Evolutionary conservation across 2,113 vertebrate genomes (phyloP), one percentile per base, ranked within the genome.

Genomic region (Engystomops pustulosus): DNA sequence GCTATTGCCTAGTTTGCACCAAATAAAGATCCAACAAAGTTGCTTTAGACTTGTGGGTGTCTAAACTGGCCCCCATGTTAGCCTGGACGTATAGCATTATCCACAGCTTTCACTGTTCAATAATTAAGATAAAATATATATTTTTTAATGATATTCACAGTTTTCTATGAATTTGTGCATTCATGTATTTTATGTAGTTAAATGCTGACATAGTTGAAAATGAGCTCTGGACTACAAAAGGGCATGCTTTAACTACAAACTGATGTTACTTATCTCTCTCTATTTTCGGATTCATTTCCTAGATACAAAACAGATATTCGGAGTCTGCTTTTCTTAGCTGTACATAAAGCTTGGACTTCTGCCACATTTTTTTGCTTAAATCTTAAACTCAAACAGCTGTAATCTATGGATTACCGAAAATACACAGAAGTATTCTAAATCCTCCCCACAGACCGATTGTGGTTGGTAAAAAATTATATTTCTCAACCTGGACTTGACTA

Each of bases 331-430:
- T 74, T 60, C 75, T 78, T 53, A 60, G n/a, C 51, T 11, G 51
- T 23, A 23, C n/a, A 27, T 58, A 78, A 60, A 41, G 32, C 17
- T 78, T 78, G 75, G 75, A 58, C 27, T 60, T 32, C 75, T 60
- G 51, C 75, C 75, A 78, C 34, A 25, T 78, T 78, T 58, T 77
- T 72, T 60, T 75, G 15, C 75, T 78, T 60, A 58, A 78, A 60
- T 78, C 75, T 25, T 36, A 78, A 77, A 78, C 27, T 58, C 75
- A 78, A 78, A 78, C 51, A 78, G 34, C 75, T 78, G 75, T 78
- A 78, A 78, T 78, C 75, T 78, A 78, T 60, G 51, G 75, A 78
- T 78, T 78, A 78, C 75, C 15, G 12, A 78, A 58, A 78, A 78
- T 78, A 60, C 75, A 58, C 75, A 58, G 23, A 78, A 78, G 75